Evolutionary conservation across 2,888 invertebrate species (phyloP).

Genomic region (Acanthopleura granulata): DNA sequence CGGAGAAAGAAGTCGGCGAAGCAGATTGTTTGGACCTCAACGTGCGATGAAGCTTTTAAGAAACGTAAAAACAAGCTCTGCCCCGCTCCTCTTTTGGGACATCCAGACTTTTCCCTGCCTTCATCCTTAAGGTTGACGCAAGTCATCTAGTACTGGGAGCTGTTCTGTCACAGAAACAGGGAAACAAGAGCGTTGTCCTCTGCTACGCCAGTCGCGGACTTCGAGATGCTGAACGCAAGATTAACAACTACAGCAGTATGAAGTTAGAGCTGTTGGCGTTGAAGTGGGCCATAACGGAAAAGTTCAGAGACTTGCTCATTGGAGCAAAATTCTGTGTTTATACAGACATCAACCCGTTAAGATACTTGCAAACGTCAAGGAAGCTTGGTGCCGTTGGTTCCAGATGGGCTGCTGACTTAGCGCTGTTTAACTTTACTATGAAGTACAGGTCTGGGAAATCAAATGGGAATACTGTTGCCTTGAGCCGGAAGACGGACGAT

Average conservation of each 20-base stretch:
- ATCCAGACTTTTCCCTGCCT: conserved; percentile 33
- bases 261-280: conserved; percentile 24
- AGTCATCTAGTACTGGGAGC: not conserved
- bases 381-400: conserved; percentile 11
- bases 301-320: conserved; percentile 32
- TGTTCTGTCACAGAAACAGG: conserved; percentile 24
- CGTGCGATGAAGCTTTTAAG: conserved; percentile 27
- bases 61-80: conserved; percentile 28
- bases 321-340: conserved; percentile 30
- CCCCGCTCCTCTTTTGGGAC: conserved; percentile 34
- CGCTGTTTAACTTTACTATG: not conserved
- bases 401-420: conserved; percentile 4
- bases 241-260: conserved; percentile 26
- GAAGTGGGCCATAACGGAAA: conserved; percentile 34
- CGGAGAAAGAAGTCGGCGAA: too few relatives aligned
- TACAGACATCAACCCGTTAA: not conserved
- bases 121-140: conserved; percentile 30
- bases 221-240: conserved; percentile 3
- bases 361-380: not conserved
- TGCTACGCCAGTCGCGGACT: conserved; percentile 26
- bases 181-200: conserved; percentile 19
- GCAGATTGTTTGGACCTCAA: too few relatives aligned
- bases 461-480: not conserved
- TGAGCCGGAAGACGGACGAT: not conserved
- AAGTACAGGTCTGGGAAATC: conserved; percentile 7